phyloP scores from a whole-genome alignment of 2,888 invertebrate genomes.

The Endomychus coccineus region DNA sequence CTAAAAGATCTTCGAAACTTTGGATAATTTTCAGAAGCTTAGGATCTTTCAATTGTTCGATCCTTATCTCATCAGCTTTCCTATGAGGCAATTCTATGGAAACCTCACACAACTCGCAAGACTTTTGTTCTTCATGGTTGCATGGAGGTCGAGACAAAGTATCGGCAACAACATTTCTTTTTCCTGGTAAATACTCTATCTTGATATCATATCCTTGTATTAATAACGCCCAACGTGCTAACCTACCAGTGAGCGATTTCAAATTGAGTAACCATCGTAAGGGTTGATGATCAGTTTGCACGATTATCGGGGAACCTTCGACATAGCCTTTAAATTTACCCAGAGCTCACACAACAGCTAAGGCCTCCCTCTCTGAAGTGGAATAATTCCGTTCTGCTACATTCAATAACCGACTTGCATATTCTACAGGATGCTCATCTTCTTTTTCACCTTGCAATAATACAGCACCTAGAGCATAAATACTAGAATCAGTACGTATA shows the following conservation, averaged over 20 bases:
- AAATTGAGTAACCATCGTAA: slow-evolving; percentile 40
- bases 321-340: too few relatives aligned
- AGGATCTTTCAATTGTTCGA: slow-evolving; percentile 22
- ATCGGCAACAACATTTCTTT: slow-evolving; percentile 38
- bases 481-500: too few relatives aligned
- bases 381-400: too few relatives aligned
- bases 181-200: slow-evolving; percentile 38
- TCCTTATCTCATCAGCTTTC: slow-evolving; percentile 4
- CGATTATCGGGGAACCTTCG: too few relatives aligned
- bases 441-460: too few relatives aligned
- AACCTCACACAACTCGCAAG: slow-evolving; percentile 14
- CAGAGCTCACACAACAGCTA: too few relatives aligned
- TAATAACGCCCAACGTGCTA: slow-evolving; percentile 42
- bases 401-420: too few relatives aligned
- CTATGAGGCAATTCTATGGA: slow-evolving; percentile 16
- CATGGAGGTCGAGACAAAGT: slow-evolving; percentile 31
- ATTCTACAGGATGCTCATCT: too few relatives aligned
- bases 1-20: slow-evolving; percentile 13
- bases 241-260: slow-evolving; percentile 38
- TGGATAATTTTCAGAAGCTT: slow-evolving; percentile 22
- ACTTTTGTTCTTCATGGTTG: neutral
- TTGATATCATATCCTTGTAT: slow-evolving; percentile 37
- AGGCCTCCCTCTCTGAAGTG: too few relatives aligned
- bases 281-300: too few relatives aligned
- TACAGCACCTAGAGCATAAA: too few relatives aligned